Percentiles rank a stretch among this genome's conserved stretches.
These are phyloP conservation scores for Trissonchulus latispiculum DNA, from an alignment of 2,888 invertebrate species.

Conservation along the genomic window DNA sequence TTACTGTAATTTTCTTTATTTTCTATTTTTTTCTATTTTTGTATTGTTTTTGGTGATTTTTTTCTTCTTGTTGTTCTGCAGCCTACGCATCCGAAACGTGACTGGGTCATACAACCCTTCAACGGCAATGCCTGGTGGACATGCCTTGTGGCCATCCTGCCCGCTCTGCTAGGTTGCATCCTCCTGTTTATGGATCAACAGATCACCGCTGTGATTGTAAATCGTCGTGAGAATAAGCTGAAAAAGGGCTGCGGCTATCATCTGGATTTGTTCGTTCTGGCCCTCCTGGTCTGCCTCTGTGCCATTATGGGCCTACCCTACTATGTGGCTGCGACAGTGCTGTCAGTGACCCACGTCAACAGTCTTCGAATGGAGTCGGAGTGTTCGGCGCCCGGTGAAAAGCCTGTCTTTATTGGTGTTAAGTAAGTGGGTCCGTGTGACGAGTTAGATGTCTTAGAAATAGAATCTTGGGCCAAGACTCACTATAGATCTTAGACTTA, in stretches of 20 bases:
- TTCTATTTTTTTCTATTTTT: no score
- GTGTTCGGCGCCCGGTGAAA: conserved; percentile 92
- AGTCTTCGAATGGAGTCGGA: conserved; percentile 88
- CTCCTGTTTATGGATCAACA: conserved; percentile 99
- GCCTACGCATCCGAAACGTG: conserved; percentile 42
- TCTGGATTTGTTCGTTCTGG: conserved; percentile 77
- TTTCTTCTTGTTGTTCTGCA: no score
- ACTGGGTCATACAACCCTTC: conserved; percentile 41
- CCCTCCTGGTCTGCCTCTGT: conserved; percentile 74
- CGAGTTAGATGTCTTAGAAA: no score
- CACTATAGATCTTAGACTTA: no score
- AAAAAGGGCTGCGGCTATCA: conserved; percentile 90
- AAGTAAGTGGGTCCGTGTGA: conserved; percentile 50
- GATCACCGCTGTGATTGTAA: conserved; percentile 95
- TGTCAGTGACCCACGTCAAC: conserved; percentile 94
- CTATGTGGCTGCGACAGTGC: conserved; percentile 80
- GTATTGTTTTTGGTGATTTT: no score
- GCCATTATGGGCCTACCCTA: conserved; percentile 79
- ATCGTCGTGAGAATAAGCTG: conserved; percentile 92
- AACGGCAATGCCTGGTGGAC: conserved; percentile 70
- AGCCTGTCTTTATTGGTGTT: conserved; percentile 87
- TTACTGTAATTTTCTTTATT: no score
- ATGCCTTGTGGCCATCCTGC: conserved; percentile 67
- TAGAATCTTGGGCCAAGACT: no score
- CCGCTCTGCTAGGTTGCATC: conserved; percentile 86